Conservation (phyloP, 2,888 invertebrate species). For the Pasiphila rectangulata region DNA sequence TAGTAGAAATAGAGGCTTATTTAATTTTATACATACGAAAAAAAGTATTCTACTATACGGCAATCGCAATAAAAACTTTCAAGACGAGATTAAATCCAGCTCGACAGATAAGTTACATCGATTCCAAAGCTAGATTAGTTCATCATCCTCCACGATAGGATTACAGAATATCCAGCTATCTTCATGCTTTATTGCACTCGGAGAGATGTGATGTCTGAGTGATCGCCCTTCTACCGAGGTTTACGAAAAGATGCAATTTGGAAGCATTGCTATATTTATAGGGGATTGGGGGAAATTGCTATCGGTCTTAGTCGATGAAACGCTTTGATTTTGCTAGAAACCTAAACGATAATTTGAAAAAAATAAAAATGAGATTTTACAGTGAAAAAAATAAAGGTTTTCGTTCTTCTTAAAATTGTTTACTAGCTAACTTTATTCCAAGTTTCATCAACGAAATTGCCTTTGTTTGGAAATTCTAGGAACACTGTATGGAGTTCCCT, state of each 20-base stretch:
- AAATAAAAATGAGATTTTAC: background rate
- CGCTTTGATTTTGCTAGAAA: slow-evolving; percentile 8
- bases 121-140: background rate
- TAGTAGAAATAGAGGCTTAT: no score
- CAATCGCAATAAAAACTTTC: slow-evolving; percentile 12
- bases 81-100: slow-evolving; percentile 25
- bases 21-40: no score
- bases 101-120: no score
- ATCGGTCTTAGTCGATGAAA: slow-evolving; percentile 26
- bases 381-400: background rate
- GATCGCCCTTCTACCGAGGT: slow-evolving; percentile 24
- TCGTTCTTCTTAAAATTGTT: no score
- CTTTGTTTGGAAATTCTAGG: background rate
- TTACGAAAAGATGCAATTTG: slow-evolving; percentile 37
- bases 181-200: slow-evolving; percentile 27
- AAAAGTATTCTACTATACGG: no score
- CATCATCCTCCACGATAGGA: background rate
- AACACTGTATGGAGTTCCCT: no score
- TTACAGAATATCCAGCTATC: background rate
- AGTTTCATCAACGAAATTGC: background rate
- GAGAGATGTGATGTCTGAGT: slow-evolving; percentile 25
- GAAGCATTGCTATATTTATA: slow-evolving; percentile 39
- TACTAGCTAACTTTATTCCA: background rate
- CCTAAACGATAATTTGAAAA: background rate
- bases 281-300: slow-evolving; percentile 36